Evolutionary conservation across 2,888 invertebrate species (phyloP).

Genomic region (Ferrisia virgata): DNA sequence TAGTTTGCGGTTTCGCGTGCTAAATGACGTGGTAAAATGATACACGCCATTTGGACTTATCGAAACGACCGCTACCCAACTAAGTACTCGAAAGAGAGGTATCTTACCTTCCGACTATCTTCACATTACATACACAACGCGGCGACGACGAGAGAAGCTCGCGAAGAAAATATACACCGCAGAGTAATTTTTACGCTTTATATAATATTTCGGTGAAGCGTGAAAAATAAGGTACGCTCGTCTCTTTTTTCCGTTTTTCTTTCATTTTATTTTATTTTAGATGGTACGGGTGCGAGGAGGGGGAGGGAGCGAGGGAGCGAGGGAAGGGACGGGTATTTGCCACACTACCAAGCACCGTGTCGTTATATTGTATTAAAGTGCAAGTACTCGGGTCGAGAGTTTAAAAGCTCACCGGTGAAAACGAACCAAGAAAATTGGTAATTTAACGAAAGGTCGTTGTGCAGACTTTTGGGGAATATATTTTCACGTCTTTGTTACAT

Average conservation of each 20-base stretch:
- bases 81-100: background rate
- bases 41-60: background rate
- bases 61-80: background rate
- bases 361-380: too few species aligned
- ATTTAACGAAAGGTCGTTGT: background rate
- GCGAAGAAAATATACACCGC: background rate
- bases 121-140: too few species aligned
- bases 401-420: background rate
- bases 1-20: slow-evolving; percentile 2
- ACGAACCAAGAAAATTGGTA: background rate
- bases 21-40: background rate
- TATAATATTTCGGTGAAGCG: background rate
- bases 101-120: too few species aligned
- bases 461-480: background rate
- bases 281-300: background rate
- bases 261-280: background rate
- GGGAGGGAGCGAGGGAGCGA: too few species aligned
- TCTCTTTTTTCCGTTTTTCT: background rate
- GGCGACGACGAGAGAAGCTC: background rate
- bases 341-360: too few species aligned
- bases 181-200: background rate
- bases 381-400: background rate
- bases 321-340: too few species aligned
- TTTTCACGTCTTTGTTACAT: background rate
- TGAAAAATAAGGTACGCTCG: background rate